These are phyloP conservation scores for Thunnus maccoyii DNA, from an alignment of 2,113 vertebrate genomes.

Conservation along the genomic window DNA sequence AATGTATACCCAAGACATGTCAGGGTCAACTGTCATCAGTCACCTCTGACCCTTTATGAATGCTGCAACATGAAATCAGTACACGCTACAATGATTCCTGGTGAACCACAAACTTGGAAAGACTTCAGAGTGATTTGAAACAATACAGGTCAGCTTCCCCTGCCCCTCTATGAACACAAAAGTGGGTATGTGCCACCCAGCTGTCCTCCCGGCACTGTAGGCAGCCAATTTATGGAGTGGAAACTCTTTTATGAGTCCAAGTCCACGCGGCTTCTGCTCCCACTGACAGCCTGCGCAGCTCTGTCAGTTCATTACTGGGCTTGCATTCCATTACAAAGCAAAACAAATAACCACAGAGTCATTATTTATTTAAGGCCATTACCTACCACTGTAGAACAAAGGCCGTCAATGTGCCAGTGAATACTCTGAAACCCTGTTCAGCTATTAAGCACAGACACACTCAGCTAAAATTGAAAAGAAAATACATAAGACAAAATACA, in stretches of 20 bases:
- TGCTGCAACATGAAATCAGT: slow-evolving; percentile 36
- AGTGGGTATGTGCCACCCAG: slow-evolving; percentile 42
- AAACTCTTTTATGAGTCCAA: slow-evolving; percentile 56
- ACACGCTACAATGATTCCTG: background rate
- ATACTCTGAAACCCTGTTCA: slow-evolving; percentile 28
- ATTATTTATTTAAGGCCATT: slow-evolving; percentile 68
- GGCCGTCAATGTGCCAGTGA: slow-evolving; percentile 35
- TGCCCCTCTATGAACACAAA: slow-evolving; percentile 55
- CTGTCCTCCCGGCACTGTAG: slow-evolving; percentile 25
- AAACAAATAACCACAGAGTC: slow-evolving; percentile 68
- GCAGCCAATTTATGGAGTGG: slow-evolving; percentile 46
- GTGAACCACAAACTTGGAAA: slow-evolving; percentile 42
- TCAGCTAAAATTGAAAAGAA: slow-evolving; percentile 19
- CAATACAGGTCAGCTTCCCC: slow-evolving; percentile 41
- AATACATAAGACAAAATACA: slow-evolving; percentile 11
- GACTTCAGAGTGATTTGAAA: slow-evolving; percentile 50
- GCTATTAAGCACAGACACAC: slow-evolving; percentile 44
- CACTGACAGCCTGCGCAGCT: slow-evolving; percentile 39
- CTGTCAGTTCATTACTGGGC: slow-evolving; percentile 63
- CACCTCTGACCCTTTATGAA: slow-evolving; percentile 35
- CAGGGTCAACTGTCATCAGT: slow-evolving; percentile 42
- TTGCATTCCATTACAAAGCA: slow-evolving; percentile 63
- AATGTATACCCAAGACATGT: no score
- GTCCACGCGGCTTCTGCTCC: slow-evolving; percentile 42
- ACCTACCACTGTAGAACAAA: slow-evolving; percentile 49